Evolutionary conservation across 2,113 vertebrate genomes (phyloP), one percentile per base, ranked within the genome.

Genomic region (Anhinga anhinga): DNA sequence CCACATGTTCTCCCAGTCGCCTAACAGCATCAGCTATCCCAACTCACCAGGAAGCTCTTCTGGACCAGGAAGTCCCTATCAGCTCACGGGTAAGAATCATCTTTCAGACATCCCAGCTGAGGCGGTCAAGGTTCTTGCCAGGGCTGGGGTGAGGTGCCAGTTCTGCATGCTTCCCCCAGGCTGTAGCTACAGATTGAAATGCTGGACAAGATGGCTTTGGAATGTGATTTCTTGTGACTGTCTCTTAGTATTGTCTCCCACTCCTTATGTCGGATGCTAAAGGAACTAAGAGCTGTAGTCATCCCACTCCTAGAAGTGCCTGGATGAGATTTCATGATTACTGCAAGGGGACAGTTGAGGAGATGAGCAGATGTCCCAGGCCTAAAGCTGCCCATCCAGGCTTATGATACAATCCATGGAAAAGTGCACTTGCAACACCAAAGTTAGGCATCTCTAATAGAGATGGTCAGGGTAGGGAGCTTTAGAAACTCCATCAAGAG

Each of bases 21-120:
- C 99, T 7, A 98, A 97, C 96, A 98, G 98, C 4, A 97, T 98
- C 97, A 98, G 98, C 96, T 99, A 98, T 88, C 98, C 99, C 40
- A 98, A 98, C 94, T 99, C 99, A 42, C 99, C 99, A 50, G 98
- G 98, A 98, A 99, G 99, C 92, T 98, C 98, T 7, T 98, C 98
- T 3, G 99, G 99, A 73, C 98, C 99, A 1, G 99, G 98, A 78
- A 99, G 99, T 86, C 99, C 99, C 0, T 99, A 99, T 97, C 99
- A 99, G 87, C 98, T 99, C 96, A 98, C 99, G 47, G 99, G 99
- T 99, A 96, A 94, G 97, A 94, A 82, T 7, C 65, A 73, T 32
- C 25, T 66, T 77, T 61, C 40, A 30, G 38, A 78, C 5, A 22
- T 26, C 15, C 44, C 2, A 4, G 15, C 20, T n/a, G 40, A 62